Evolutionary conservation across 2,888 invertebrate species (phyloP).

Genomic region (Bruchidius siliquastri): DNA sequence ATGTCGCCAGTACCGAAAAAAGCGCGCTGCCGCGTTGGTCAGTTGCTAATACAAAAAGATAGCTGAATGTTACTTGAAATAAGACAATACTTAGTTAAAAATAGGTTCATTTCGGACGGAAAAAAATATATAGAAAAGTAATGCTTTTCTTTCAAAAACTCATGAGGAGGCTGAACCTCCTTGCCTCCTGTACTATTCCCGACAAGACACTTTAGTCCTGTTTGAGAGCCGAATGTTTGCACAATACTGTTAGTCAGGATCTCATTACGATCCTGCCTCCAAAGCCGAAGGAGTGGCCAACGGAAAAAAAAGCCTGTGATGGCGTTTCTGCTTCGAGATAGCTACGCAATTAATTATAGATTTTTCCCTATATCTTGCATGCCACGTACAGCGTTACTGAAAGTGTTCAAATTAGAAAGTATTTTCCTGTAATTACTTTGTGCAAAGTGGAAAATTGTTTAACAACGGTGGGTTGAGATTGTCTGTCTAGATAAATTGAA

Average conservation of each 20-base stretch:
- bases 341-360: background rate
- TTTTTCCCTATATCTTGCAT: background rate
- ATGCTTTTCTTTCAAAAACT: too few species aligned
- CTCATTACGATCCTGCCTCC: background rate
- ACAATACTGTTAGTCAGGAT: background rate
- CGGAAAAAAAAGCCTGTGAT: background rate
- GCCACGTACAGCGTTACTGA: background rate
- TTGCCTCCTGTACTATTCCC: background rate
- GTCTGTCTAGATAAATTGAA: too few species aligned
- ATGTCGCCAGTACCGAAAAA: too few species aligned
- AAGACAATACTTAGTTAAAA: too few species aligned
- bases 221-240: background rate
- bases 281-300: background rate
- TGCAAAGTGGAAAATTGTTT: background rate
- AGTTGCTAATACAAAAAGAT: too few species aligned
- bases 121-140: too few species aligned
- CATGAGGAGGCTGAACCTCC: background rate
- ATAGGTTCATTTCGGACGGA: too few species aligned
- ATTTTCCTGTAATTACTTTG: background rate
- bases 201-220: background rate
- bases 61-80: too few species aligned
- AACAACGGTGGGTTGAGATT: too few species aligned
- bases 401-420: background rate
- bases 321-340: background rate
- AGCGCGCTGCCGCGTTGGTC: too few species aligned